Evolutionary conservation across 2,888 invertebrate species (phyloP), one percentile per base, ranked within the genome.

Genomic region (Seladonia tumulorum): DNA sequence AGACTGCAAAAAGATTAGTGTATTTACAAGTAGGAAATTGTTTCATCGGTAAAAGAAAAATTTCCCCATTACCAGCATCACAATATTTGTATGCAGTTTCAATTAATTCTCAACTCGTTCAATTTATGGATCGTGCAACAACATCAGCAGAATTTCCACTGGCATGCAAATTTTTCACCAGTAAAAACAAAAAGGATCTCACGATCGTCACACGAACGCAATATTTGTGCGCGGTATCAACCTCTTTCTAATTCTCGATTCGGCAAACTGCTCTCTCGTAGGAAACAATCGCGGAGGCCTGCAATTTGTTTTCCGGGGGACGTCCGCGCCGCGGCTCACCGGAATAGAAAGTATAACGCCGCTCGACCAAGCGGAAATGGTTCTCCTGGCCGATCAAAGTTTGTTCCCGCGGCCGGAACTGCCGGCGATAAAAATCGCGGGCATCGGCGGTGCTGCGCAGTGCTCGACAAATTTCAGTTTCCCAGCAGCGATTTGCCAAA

Each of bases 401-500:
- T 49, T 12, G 25, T 35, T 25, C 2, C 42, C 29, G 60, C 79
- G 25, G 42, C 72, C 60, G 35, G 45, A 45, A 42, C 49, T 35
- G 7, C 18, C n/a, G 39, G 4, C n/a, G n/a, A 53, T 71, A 76
- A 81, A 75, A 53, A 53, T 83, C 53, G 68, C 25, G 47, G 68
- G n/a, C 47, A 75, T 8, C n/a, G 29, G 3, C 53, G 53, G 53
- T 53, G 53, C 22, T 53, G 16, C 53, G 42, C n/a, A 47, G 49
- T 42, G 45, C 49, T 8, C 60, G 63, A 71, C 35, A 75, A 75
- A 83, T 79, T n/a, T 63, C 71, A 35, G 25, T 39, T 79, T 45
- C n/a, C 22, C 72, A 39, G 63, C 14, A 83, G 66, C 81, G 81
- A 76, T 81, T 76, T 70, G 42, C 71, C 53, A 71, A 29, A 72